Evolutionary conservation across 2,888 invertebrate genomes (phyloP).

Genomic region (Drosophila borborema): DNA sequence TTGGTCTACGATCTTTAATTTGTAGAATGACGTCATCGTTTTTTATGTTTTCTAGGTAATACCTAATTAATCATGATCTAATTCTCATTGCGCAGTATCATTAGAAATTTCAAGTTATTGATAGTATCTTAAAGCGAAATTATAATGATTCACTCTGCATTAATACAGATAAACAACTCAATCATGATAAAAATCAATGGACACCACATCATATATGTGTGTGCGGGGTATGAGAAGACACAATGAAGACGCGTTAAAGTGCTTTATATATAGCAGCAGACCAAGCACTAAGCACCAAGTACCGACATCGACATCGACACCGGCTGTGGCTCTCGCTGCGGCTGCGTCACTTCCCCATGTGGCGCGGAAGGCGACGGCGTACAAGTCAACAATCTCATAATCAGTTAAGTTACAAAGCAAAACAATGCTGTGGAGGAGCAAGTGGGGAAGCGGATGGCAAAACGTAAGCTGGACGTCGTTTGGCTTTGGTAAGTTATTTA

Average conservation of each 20-base stretch:
- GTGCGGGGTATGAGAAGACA: slow-evolving; percentile 32
- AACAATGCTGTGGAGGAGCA: slow-evolving; percentile 34
- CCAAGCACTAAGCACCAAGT: slow-evolving; percentile 36
- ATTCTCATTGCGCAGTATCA: neutral
- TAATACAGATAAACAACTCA: neutral
- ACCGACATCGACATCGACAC: slow-evolving; percentile 31
- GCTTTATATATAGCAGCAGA: slow-evolving; percentile 47
- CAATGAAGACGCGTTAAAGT: slow-evolving; percentile 58
- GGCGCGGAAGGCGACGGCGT: slow-evolving; percentile 22
- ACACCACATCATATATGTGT: neutral
- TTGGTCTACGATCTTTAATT: neutral
- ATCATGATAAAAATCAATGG: neutral
- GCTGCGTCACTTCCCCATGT: slow-evolving; percentile 42
- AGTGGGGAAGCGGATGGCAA: neutral
- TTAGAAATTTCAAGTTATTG: neutral
- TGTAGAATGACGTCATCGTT: neutral
- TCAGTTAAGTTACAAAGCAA: slow-evolving; percentile 73
- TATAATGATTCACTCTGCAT: neutral
- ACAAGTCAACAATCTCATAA: slow-evolving; percentile 81
- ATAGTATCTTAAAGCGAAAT: neutral
- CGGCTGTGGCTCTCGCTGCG: slow-evolving; percentile 20
- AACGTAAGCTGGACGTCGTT: slow-evolving; percentile 24
- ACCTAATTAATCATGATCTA: neutral
- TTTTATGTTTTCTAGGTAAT: neutral
- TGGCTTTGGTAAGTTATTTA: slow-evolving; percentile 51